Base-by-base conservation (phyloP, 2,113 vertebrate species). In the Falcunculus frontatus region DNA sequence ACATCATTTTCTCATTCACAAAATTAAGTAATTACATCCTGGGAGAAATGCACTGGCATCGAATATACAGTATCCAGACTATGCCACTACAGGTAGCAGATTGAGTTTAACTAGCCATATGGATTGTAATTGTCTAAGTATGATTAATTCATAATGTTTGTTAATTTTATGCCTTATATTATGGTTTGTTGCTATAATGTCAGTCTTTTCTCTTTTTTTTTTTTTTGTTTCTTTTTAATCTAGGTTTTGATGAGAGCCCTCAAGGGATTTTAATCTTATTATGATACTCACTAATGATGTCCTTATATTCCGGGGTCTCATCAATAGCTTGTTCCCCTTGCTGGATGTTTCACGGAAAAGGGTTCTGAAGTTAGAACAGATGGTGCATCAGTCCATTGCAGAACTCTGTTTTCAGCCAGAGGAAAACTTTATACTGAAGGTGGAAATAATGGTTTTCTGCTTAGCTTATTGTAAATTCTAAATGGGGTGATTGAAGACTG, bases 101-200 rank as follows among this genome's bases (percentile, higher is more conserved):
- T 99, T 99, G 99, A 97, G 96, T 99, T 99, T 99, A 99, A 99
- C 99, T 99, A 98, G 98, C 99, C 99, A 99, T 99, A 99, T 99
- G 99, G 99, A 96, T 98, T 98, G 97, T 99, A 99, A 99, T 99
- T 98, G 98, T 98, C 97, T 97, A 97, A 98, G 98, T 99, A 98
- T 98, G 98, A 99, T 99, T 98, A 99, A 98, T 99, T 98, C 98
- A 97, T 98, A 98, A 98, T 99, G 98, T 99, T 99, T 99, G 98
- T 98, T 98, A 98, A 98, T 98, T 99, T 99, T 99, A 99, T 99
- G 98, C 97, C 97, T 99, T 99, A 98, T 97, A 97, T 99, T 99
- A 99, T 97, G 98, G 98, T 98, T 98, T 99, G 98, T 99, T 99
- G 99, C 98, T 98, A 98, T 95, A 97, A 97, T 92, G 88, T 96